Conservation (phyloP, 2,113 vertebrate species). For the Petromus typicus region DNA sequence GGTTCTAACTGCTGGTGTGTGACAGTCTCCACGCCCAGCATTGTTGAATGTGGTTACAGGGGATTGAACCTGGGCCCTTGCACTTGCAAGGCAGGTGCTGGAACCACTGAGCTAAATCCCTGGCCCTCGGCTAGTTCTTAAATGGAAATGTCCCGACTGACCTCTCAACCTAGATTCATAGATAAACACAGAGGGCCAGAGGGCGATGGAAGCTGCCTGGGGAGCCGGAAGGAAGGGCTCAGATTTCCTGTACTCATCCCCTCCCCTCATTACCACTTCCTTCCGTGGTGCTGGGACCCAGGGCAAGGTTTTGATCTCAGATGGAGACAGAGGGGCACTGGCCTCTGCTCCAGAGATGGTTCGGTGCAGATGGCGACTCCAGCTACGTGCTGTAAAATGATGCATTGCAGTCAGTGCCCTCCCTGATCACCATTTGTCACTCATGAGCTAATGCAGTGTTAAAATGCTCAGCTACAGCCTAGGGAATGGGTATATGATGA, state of each 20-base stretch:
- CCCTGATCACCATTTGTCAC: neutral
- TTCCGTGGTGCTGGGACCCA: neutral
- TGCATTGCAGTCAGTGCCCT: neutral
- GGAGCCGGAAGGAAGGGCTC: neutral
- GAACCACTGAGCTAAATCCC: no score
- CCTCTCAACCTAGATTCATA: neutral
- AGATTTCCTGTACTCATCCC: neutral
- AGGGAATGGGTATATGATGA: neutral
- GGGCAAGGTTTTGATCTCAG: neutral
- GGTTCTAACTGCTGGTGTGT: no score
- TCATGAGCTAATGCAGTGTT: neutral
- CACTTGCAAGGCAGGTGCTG: no score
- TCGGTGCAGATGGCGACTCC: neutral
- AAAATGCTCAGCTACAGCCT: neutral
- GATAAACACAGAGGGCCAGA: neutral
- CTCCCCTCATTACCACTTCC: neutral
- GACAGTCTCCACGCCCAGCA: no score
- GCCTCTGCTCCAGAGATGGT: neutral
- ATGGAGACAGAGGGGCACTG: neutral
- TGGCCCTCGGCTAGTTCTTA: conserved; percentile 39
- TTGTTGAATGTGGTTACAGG: no score
- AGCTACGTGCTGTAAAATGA: neutral
- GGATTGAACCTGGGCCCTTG: no score
- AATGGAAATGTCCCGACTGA: conserved; percentile 5
- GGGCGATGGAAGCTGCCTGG: neutral